These are phyloP conservation scores for Dufourea novaeangliae DNA, from an alignment of 1,140 invertebrate genomes.

Conservation along the genomic window DNA sequence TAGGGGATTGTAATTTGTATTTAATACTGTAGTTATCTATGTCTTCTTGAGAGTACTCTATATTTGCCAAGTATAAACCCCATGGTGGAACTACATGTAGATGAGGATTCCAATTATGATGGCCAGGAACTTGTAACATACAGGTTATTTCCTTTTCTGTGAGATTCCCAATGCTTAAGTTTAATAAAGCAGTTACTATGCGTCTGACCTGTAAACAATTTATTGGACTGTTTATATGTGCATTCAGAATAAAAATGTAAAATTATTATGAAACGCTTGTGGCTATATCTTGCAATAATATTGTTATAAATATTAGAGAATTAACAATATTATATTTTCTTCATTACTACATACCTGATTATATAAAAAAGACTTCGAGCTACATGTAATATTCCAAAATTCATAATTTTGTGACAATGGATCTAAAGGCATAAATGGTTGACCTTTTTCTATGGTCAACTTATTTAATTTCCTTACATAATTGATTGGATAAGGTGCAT, in stretches of 20 bases:
- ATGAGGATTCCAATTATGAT: slow-evolving; percentile 84
- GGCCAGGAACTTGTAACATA: slow-evolving; percentile 89
- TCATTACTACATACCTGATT: slow-evolving; percentile 84
- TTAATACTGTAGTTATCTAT: slow-evolving; percentile 73
- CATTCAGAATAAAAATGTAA: not conserved
- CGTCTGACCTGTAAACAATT: slow-evolving; percentile 85
- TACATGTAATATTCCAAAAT: slow-evolving; percentile 86
- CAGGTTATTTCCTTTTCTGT: slow-evolving; percentile 84
- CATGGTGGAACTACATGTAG: slow-evolving; percentile 82
- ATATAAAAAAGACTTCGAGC: slow-evolving; percentile 86
- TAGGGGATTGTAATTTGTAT: not conserved
- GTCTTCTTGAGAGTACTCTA: slow-evolving; percentile 85
- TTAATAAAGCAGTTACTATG: slow-evolving; percentile 86
- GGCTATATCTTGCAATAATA: slow-evolving; percentile 24
- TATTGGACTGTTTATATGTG: not conserved
- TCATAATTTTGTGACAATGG: slow-evolving; percentile 79
- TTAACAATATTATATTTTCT: slow-evolving; percentile 33
- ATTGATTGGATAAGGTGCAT: slow-evolving; percentile 75
- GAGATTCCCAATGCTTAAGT: slow-evolving; percentile 83
- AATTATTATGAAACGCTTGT: not conserved
- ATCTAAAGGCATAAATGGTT: slow-evolving; percentile 76
- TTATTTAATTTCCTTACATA: slow-evolving; percentile 79
- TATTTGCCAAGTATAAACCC: slow-evolving; percentile 87
- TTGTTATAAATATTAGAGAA: slow-evolving; percentile 38
- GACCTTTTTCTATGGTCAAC: slow-evolving; percentile 80